These are phyloP conservation scores for Microcebus ravelobensis DNA, from an alignment of 2,113 vertebrate species.

Conservation along the genomic window DNA sequence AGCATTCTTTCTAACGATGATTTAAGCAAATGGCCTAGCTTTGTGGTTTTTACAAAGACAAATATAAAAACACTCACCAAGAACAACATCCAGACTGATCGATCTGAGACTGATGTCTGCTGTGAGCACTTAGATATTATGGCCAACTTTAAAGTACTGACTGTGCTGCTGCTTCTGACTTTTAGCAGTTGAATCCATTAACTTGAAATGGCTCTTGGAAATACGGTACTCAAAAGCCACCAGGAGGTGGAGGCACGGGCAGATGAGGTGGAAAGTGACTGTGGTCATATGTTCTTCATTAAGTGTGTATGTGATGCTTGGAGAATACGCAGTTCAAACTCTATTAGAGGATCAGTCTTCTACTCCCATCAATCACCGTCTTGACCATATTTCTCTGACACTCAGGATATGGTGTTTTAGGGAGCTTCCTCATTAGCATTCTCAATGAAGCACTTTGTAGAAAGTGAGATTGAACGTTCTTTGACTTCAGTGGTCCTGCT, in stretches of 20 bases:
- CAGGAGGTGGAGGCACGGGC: background rate
- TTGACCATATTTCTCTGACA: slow-evolving; percentile 36
- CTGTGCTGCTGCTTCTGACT: slow-evolving; percentile 35
- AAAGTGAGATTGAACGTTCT: background rate
- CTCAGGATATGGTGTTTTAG: slow-evolving; percentile 68
- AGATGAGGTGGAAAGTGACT: background rate
- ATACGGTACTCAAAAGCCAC: background rate
- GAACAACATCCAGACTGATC: slow-evolving; percentile 33
- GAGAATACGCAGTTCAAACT: background rate
- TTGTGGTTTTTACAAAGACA: slow-evolving; percentile 68
- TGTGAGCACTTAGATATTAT: background rate
- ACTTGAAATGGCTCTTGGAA: slow-evolving; percentile 16
- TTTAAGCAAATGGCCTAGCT: slow-evolving; percentile 71
- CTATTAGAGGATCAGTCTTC: background rate
- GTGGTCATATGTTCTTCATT: background rate
- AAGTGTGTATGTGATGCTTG: background rate
- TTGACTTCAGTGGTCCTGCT: background rate
- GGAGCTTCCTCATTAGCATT: slow-evolving; percentile 50
- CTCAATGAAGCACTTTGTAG: slow-evolving; percentile 51
- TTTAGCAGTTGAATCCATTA: background rate
- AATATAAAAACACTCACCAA: slow-evolving; percentile 42
- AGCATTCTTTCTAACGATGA: slow-evolving; percentile 70
- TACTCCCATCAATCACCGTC: slow-evolving; percentile 16
- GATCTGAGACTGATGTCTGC: background rate
- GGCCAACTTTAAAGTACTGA: background rate